These are phyloP conservation scores for Nibea albiflora DNA, from an alignment of 2,113 vertebrate genomes.

Conservation along the genomic window DNA sequence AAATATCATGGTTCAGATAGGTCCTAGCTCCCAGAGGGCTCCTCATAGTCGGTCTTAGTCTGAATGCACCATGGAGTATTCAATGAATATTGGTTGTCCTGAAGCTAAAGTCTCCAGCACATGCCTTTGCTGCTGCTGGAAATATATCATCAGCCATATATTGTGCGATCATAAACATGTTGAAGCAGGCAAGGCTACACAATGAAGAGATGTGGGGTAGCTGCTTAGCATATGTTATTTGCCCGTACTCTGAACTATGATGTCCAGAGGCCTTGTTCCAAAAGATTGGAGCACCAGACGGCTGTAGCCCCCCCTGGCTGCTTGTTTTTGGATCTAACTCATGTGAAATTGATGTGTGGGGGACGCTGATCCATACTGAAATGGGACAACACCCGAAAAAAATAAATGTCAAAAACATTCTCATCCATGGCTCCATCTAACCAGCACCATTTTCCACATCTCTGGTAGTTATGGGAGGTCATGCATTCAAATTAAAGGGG, in stretches of 20 bases:
- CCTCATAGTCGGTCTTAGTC: conserved; percentile 29
- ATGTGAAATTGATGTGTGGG: conserved; percentile 78
- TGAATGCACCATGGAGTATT: conserved; percentile 51
- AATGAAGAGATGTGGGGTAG: not conserved
- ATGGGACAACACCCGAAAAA: conserved; percentile 68
- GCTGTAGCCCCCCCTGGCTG: conserved; percentile 51
- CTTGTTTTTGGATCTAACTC: conserved; percentile 70
- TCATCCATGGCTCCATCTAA: conserved; percentile 35
- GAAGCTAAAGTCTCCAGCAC: conserved; percentile 26
- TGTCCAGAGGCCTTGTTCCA: conserved; percentile 51
- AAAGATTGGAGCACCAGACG: conserved; percentile 54
- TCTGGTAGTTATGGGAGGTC: conserved; percentile 35
- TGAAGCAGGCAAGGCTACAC: conserved; percentile 14
- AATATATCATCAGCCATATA: conserved; percentile 27
- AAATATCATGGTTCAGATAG: conserved; percentile 42
- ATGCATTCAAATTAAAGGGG: conserved; percentile 57
- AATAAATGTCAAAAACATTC: conserved; percentile 76
- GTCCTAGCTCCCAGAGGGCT: conserved; percentile 23
- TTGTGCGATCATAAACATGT: conserved; percentile 50
- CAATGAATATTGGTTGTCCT: conserved; percentile 50
- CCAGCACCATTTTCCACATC: conserved; percentile 36
- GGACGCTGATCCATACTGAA: conserved; percentile 77
- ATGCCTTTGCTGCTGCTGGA: conserved; percentile 15
- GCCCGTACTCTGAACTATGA: conserved; percentile 34
- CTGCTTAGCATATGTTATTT: conserved; percentile 46